Evolutionary conservation across 2,113 vertebrate genomes (phyloP).

Genomic region (Apeltes quadracus): DNA sequence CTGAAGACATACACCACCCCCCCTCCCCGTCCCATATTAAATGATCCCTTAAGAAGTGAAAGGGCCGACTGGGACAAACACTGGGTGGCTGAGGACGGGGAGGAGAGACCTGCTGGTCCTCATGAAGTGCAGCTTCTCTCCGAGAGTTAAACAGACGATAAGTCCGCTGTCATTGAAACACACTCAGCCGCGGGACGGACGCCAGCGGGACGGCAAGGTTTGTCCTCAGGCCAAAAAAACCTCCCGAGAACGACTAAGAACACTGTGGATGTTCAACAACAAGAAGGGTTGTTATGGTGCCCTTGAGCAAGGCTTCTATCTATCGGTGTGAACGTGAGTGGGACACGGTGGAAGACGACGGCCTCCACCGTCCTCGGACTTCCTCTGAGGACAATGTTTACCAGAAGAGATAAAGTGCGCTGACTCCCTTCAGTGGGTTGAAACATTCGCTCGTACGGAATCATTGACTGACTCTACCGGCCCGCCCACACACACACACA

Average conservation of each 20-base stretch:
- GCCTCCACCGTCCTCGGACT: background rate
- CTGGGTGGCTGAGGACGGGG: constrained; percentile 34
- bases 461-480: background rate
- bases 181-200: constrained; percentile 42
- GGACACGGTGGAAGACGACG: background rate
- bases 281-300: background rate
- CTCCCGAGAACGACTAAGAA: background rate
- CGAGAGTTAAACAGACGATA: constrained; percentile 53
- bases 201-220: constrained; percentile 12
- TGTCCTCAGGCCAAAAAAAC: background rate
- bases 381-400: background rate
- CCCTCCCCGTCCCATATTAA: constrained; percentile 40
- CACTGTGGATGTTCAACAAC: too few species aligned
- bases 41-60: constrained; percentile 33
- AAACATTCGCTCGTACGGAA: background rate
- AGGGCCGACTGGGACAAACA: constrained; percentile 52
- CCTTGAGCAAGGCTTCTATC: background rate
- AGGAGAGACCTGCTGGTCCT: constrained; percentile 40
- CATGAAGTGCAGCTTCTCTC: constrained; percentile 34
- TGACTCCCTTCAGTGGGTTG: too few species aligned
- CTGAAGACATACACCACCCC: constrained; percentile 1
- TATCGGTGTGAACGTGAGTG: background rate
- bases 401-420: background rate
- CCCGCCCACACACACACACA: too few species aligned
- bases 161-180: constrained; percentile 54